Conservation (phyloP, 2,113 vertebrate species). For the Tor tambroides region DNA sequence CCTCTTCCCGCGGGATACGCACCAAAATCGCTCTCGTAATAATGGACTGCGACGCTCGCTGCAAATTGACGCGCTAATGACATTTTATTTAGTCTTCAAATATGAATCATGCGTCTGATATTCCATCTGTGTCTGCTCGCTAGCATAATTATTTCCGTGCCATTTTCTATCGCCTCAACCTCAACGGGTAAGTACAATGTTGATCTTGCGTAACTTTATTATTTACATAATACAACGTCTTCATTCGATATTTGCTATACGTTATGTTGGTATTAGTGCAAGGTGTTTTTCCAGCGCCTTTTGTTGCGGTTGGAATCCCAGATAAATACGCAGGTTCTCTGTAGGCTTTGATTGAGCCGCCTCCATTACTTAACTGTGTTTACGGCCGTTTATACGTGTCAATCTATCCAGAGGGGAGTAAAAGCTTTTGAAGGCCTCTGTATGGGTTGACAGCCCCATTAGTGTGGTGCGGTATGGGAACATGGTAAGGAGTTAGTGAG, state of each 20-base stretch:
- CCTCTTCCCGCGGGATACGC: conserved; percentile 62
- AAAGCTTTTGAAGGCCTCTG: conserved; percentile 47
- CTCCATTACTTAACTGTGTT: conserved; percentile 19
- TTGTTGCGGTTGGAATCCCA: background rate
- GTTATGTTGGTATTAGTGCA: background rate
- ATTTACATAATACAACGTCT: background rate
- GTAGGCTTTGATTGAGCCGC: background rate
- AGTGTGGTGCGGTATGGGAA: background rate
- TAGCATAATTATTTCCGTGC: conserved; percentile 75
- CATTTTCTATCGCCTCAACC: conserved; percentile 71
- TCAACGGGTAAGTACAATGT: conserved; percentile 74
- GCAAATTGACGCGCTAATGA: conserved; percentile 75
- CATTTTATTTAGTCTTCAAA: conserved; percentile 77
- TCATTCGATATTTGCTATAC: background rate
- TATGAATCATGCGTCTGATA: conserved; percentile 87
- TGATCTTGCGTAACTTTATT: background rate
- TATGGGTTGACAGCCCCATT: conserved; percentile 16
- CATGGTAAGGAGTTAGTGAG: background rate
- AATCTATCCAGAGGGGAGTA: conserved; percentile 12
- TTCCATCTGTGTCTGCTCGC: conserved; percentile 81
- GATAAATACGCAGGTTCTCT: background rate
- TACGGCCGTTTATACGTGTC: conserved; percentile 16
- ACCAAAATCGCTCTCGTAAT: conserved; percentile 48
- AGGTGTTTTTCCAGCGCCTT: conserved; percentile 8
- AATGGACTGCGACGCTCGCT: conserved; percentile 65